Base-by-base conservation (phyloP, 2,113 vertebrate genomes). In the Eclectus roratus region DNA sequence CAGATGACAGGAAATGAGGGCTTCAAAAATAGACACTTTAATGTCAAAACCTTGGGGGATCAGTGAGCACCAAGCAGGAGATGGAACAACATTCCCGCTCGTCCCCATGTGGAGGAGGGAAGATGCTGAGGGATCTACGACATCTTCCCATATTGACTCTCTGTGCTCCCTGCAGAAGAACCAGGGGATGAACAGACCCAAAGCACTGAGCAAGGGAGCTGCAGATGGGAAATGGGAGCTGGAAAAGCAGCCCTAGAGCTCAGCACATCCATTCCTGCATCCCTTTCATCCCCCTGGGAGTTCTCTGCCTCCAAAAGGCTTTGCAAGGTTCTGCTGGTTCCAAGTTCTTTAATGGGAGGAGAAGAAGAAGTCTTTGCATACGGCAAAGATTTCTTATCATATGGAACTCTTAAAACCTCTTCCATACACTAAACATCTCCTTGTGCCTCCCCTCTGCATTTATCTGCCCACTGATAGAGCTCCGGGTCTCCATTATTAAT, bases 11-110 rank as follows among this genome's bases (percentile, higher is more conserved):
- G 95, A 96, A 96, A 79, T 8, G 53, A 87, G 77, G 77, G 15
- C 91, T 71, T 93, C 95, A 82, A 60, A 97, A 97, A 96, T 95
- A 96, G 70, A 76, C 56, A 47, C 64, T 94, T 93, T 93, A 93
- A 92, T 97, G 85, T 74, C 80, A 81, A n/a, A 95, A 28, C 17
- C 10, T 4, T 14, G 7, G 3, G 41, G 56, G 85, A 64, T 86
- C 43, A 64, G 64, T 1, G 2, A 33, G n/a, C 70, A 15, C 23
- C 7, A 0, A 1, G 6, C 11, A 4, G 60, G 60, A 29, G 31
- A 4, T 5, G 5, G 28, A 61, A 77, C 17, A 73, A 11, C 44
- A 31, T 56, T 47, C 21, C 6, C 0, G 2, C 44, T 18, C 11
- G 0, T 37, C 39, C 0, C 31, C 3, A 0, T 19, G 13, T 35